Evolutionary conservation across 1,140 invertebrate species (phyloP).

Genomic region (Phymorhynchus buccinoides): DNA sequence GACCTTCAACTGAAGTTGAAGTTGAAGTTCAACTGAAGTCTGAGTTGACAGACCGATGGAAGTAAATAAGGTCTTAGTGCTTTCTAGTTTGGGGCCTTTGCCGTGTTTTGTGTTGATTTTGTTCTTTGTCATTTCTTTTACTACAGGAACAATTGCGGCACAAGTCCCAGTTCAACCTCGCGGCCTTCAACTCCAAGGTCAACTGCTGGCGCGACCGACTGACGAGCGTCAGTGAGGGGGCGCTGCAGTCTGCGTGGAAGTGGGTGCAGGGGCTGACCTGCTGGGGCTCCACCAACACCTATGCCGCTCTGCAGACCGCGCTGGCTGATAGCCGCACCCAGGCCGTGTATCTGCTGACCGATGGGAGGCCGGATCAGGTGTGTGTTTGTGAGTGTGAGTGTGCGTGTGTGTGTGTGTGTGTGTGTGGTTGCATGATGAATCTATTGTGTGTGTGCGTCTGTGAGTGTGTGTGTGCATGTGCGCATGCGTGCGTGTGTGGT

Average conservation of each 20-base stretch:
- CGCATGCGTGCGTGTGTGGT: too few species aligned
- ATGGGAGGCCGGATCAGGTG: conserved; percentile 73
- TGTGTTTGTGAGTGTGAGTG: conserved; percentile 4
- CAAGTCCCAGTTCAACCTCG: conserved; percentile 72
- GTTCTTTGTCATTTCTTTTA: too few species aligned
- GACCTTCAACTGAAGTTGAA: too few species aligned
- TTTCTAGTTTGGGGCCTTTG: too few species aligned
- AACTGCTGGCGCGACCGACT: conserved; percentile 69
- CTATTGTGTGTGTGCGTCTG: too few species aligned
- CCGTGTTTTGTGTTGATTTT: too few species aligned
- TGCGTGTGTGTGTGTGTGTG: too few species aligned
- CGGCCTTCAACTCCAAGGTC: conserved; percentile 69
- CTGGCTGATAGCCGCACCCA: conserved; percentile 69
- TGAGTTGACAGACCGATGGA: too few species aligned
- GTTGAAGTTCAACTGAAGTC: too few species aligned
- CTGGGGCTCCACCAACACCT: conserved; percentile 73
- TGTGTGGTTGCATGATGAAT: too few species aligned
- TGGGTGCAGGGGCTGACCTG: conserved; percentile 71
- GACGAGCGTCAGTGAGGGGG: conserved; percentile 69
- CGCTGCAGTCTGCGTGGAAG: conserved; percentile 66
- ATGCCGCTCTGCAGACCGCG: conserved; percentile 69
- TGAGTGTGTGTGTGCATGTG: too few species aligned
- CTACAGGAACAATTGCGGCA: conserved; percentile 72
- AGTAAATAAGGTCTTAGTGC: too few species aligned
- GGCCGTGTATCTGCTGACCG: conserved; percentile 73